phyloP scores from a whole-genome alignment of 2,797 vertebrate species.

The Argya squamiceps region DNA sequence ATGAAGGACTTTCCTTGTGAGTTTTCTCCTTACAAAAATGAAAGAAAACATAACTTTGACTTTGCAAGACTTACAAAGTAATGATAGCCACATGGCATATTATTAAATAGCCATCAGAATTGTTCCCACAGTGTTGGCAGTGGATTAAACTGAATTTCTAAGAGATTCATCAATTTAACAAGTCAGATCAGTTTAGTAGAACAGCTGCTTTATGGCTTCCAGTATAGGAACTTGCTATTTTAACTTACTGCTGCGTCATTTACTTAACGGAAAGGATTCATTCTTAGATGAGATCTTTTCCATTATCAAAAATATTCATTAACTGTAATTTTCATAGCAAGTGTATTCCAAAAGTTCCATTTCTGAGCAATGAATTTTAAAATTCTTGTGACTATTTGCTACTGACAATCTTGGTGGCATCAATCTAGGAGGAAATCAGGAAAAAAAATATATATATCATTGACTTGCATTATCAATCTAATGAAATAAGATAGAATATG shows the following conservation, averaged over 20 bases:
- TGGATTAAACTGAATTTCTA: conserved; percentile 9
- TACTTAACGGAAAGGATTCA: neutral
- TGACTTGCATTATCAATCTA: neutral
- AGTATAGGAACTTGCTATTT: neutral
- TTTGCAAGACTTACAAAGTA: neutral
- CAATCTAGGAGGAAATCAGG: neutral
- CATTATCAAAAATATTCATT: conserved; percentile 10
- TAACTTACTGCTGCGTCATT: neutral
- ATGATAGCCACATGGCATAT: neutral
- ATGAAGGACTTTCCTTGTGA: neutral
- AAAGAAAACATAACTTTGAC: neutral
- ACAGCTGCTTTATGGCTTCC: neutral
- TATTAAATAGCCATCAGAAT: neutral
- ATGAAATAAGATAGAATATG: neutral
- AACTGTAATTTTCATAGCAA: conserved; percentile 9
- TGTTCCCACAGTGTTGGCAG: neutral
- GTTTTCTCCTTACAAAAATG: neutral
- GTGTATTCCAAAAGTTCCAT: neutral
- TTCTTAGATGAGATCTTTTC: neutral
- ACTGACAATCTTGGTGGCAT: neutral
- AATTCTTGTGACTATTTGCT: neutral
- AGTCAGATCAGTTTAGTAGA: neutral
- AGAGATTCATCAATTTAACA: conserved; percentile 1
- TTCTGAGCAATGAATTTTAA: neutral
- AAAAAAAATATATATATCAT: neutral